Base-by-base conservation (phyloP, 2,888 invertebrate species). In the Atrina japonica region DNA sequence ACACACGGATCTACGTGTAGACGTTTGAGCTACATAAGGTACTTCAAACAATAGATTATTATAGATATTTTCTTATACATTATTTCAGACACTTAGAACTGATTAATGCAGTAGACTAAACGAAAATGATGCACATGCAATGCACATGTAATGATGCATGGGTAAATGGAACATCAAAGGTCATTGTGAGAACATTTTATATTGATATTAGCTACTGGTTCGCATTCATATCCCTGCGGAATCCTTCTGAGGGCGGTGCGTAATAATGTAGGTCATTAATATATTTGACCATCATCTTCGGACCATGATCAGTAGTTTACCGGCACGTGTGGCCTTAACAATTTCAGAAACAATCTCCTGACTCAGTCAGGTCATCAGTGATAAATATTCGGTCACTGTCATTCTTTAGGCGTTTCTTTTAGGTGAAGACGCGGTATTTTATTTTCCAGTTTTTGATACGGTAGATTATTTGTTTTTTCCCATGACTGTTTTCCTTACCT, bases 311-410 rank as follows among this genome's bases (percentile, higher is more conserved):
- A 7, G 23, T 9, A 58, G 14, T 25, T 58, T 58, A 1, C 41
- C 11, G 14, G 43, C 41, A 23, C 58, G 58, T 23, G 18, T 41
- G 14, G 35, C 55, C 9, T 35, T 55, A n/a, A 21, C 21, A 2
- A 55, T 11, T 55, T 55, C 35, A 30, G 18, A 16, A 3, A 59
- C 45, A 23, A 59, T 25, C 23, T 3, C 21, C 18, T 59, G 59
- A 14, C 59, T 25, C 21, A 7, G 59, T 43, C 11, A 59, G 43
- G 25, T 59, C 59, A 11, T 59, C 60, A 2, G 60, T 60, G 25
- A 60, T 18, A n/a, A 60, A 47, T 14, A 60, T 47, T 43, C 35
- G 35, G 35, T 11, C 11, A 11, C 11, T 35, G 35, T 35, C 35
- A 11, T 35, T 35, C 25, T 41, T 43, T 30, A 2, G 23, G 58